phyloP scores from a whole-genome alignment of 2,797 vertebrate genomes.

The Gymnoscopelus braueri region DNA sequence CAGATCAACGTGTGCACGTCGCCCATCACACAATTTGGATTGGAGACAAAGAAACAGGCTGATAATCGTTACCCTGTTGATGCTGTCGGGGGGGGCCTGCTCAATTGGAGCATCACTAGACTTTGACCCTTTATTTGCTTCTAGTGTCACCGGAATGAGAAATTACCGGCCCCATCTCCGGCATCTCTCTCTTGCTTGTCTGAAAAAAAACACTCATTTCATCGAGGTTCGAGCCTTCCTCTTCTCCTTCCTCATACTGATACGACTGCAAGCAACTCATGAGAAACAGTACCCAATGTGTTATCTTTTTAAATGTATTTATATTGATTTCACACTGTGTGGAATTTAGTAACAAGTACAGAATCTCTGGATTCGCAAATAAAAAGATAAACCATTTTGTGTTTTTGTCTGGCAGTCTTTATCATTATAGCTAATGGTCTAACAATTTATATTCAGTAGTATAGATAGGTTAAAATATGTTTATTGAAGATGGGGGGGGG shows the following conservation, averaged over 20 bases:
- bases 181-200: background rate
- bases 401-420: conserved; percentile 60
- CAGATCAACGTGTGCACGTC: conserved; percentile 14
- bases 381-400: conserved; percentile 74
- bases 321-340: conserved; percentile 81
- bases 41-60: conserved; percentile 38
- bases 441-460: conserved; percentile 19
- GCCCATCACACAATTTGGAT: conserved; percentile 21
- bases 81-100: too few species aligned
- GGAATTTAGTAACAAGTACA: conserved; percentile 75
- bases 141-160: background rate
- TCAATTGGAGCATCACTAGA: conserved; percentile 20
- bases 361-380: conserved; percentile 83
- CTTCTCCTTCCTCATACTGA: conserved; percentile 23
- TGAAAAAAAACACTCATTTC: conserved; percentile 22
- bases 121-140: conserved; percentile 11
- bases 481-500: conserved; percentile 10
- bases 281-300: conserved; percentile 40
- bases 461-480: conserved; percentile 29
- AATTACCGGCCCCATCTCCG: background rate
- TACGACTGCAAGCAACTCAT: conserved; percentile 45
- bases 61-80: conserved; percentile 32
- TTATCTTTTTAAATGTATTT: conserved; percentile 81
- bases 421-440: conserved; percentile 39
- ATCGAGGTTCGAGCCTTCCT: conserved; percentile 25